Percentiles rank a stretch among this genome's conserved stretches.
These are phyloP conservation scores for Microplitis mediator DNA, from an alignment of 1,140 invertebrate genomes.

Conservation along the genomic window DNA sequence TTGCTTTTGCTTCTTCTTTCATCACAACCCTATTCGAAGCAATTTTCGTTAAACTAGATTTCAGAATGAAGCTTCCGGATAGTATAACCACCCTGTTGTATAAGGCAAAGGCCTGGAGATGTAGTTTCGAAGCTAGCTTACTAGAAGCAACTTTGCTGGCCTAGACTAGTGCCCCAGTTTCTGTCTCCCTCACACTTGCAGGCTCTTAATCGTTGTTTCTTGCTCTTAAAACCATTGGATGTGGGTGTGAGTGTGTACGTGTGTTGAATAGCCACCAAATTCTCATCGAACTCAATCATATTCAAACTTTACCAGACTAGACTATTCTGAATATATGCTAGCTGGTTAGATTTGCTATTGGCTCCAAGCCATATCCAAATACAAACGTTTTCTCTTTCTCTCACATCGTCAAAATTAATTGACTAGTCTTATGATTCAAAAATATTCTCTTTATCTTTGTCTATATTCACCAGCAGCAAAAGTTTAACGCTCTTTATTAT, in stretches of 20 bases:
- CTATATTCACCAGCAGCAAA: neutral
- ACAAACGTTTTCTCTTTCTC: constrained; percentile 37
- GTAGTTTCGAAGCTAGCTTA: neutral
- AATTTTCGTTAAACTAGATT: too few relatives aligned
- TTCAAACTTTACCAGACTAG: constrained; percentile 27
- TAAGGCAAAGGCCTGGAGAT: neutral
- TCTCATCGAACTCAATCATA: constrained; percentile 36
- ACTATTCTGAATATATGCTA: neutral
- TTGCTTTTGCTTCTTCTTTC: too few relatives aligned
- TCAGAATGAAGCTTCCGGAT: too few relatives aligned
- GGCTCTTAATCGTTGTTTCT: neutral
- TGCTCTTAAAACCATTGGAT: neutral
- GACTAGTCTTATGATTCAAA: constrained; percentile 39
- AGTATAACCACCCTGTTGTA: neutral
- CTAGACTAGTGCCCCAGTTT: constrained; percentile 23
- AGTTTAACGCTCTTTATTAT: neutral
- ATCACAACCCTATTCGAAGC: too few relatives aligned
- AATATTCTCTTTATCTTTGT: constrained; percentile 5
- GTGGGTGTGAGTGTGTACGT: constrained; percentile 10
- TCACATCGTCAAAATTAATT: constrained; percentile 46
- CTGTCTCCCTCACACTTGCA: neutral
- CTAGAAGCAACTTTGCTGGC: too few relatives aligned
- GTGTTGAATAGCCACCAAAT: constrained; percentile 31
- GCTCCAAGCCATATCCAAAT: constrained; percentile 46
- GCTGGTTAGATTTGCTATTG: constrained; percentile 6